Evolutionary conservation across 2,797 vertebrate species (phyloP).

Genomic region (Sebastes vulpes): DNA sequence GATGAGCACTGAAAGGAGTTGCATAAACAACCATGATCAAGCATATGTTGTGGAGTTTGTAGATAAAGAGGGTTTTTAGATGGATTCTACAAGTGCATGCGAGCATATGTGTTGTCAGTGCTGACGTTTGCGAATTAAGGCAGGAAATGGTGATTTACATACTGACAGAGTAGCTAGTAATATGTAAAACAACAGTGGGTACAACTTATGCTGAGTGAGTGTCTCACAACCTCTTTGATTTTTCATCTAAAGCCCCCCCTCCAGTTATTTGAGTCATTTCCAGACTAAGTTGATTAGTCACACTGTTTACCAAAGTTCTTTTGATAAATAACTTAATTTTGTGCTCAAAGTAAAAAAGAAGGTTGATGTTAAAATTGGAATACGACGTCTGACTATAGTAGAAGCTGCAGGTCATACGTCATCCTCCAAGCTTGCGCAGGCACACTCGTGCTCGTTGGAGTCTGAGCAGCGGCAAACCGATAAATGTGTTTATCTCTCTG

Average conservation of each 20-base stretch:
- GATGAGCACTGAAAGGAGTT: slow-evolving; percentile 4
- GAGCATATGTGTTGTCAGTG: neutral
- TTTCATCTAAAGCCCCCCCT: neutral
- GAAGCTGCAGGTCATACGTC: no score
- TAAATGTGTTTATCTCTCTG: no score
- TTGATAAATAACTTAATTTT: no score
- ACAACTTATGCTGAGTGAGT: neutral
- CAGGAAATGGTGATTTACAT: slow-evolving; percentile 28
- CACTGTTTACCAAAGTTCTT: no score
- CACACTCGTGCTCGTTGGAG: no score
- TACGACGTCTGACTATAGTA: no score
- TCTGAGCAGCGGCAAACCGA: no score
- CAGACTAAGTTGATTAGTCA: no score
- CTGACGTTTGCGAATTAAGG: neutral
- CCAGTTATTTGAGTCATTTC: no score
- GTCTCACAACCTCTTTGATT: neutral
- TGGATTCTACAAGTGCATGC: neutral
- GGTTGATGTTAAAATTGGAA: no score
- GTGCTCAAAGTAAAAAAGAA: no score
- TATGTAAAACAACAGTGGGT: slow-evolving; percentile 17
- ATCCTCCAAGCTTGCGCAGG: no score
- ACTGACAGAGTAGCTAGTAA: slow-evolving; percentile 17
- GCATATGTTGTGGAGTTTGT: slow-evolving; percentile 6
- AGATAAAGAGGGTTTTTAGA: neutral
- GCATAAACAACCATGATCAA: slow-evolving; percentile 19